These are phyloP conservation scores for Megaceryle maxima DNA, from an alignment of 2,113 vertebrate genomes.

Conservation along the genomic window DNA sequence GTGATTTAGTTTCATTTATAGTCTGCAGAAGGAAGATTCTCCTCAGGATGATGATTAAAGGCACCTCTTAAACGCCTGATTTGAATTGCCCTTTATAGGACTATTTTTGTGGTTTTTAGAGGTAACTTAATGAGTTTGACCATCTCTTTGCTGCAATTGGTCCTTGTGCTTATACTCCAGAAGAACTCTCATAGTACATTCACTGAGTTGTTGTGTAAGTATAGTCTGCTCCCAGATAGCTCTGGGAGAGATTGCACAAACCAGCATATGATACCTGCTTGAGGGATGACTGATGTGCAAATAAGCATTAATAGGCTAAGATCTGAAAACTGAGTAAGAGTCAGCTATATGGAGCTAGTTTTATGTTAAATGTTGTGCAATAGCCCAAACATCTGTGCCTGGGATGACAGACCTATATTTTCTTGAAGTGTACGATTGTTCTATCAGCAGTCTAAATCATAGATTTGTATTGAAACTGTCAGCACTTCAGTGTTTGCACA, in stretches of 20 bases:
- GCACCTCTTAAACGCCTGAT: background rate
- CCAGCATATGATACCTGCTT: fast-evolving
- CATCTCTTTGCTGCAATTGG: background rate
- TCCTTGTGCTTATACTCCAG: background rate
- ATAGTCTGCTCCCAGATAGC: background rate
- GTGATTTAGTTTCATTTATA: background rate
- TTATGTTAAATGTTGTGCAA: background rate
- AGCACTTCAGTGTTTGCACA: conserved; percentile 8
- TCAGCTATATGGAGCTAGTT: background rate
- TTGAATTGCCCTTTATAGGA: background rate
- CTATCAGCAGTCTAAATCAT: background rate
- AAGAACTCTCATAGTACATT: background rate
- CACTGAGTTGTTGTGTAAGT: background rate
- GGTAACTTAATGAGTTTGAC: background rate
- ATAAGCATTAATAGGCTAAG: background rate
- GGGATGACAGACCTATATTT: background rate
- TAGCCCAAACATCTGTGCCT: background rate
- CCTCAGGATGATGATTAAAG: conserved; percentile 25
- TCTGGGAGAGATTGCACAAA: background rate
- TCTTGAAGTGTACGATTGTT: background rate
- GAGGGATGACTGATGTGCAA: background rate
- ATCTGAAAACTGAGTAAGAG: background rate
- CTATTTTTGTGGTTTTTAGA: background rate
- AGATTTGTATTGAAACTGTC: conserved; percentile 14
- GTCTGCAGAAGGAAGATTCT: background rate